Percentiles rank a stretch among this genome's conserved stretches.
Conservation (phyloP, 2,888 invertebrate species). For the Apomyelois bistriatella region DNA sequence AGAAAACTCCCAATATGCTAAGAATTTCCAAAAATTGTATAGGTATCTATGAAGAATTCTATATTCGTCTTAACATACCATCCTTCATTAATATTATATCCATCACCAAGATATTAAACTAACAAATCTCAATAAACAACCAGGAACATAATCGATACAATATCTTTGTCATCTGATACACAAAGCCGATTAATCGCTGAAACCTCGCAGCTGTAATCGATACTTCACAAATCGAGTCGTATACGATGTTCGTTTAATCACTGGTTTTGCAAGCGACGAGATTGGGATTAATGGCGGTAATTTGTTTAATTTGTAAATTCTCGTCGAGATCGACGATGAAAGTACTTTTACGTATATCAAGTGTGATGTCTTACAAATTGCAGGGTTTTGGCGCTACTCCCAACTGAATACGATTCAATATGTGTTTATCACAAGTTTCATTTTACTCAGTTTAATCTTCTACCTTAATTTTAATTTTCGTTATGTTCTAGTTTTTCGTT, state of each 20-base stretch:
- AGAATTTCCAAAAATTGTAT: no score
- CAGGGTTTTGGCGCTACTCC: not conserved
- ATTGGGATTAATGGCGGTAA: not conserved
- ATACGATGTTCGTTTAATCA: not conserved
- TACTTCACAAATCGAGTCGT: slow-evolving; percentile 4
- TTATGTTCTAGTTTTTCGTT: no score
- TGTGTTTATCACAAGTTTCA: no score
- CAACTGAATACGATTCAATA: not conserved
- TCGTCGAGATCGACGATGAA: not conserved
- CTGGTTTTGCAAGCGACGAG: not conserved
- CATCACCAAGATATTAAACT: not conserved
- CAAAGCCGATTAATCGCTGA: slow-evolving; percentile 4
- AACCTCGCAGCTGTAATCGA: not conserved
- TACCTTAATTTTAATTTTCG: no score
- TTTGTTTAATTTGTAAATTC: not conserved
- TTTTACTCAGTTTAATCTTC: no score
- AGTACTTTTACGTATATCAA: not conserved
- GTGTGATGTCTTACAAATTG: not conserved
- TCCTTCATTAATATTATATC: no score
- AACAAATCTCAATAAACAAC: not conserved
- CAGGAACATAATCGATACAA: slow-evolving; percentile 4
- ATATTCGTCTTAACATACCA: no score
- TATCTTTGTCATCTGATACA: slow-evolving; percentile 6
- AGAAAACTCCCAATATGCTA: no score
- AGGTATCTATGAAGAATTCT: no score